Conservation (phyloP, 2,113 vertebrate genomes). For the Larimichthys crocea region DNA sequence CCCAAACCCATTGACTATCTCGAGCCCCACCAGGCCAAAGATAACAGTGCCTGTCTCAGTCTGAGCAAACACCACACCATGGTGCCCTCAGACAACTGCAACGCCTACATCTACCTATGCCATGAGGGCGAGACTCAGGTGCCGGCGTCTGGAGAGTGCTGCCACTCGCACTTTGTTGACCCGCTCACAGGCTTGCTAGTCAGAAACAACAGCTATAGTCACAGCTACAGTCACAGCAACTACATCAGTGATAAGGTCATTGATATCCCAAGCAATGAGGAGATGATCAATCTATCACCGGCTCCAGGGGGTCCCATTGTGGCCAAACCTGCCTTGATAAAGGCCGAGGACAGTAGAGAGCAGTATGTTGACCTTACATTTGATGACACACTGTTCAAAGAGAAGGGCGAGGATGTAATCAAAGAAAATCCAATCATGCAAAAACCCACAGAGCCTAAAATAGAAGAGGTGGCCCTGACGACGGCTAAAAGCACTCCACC, state of each 20-base stretch:
- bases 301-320: constrained; percentile 76
- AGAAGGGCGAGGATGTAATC: constrained; percentile 54
- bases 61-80: constrained; percentile 70
- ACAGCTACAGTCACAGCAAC: constrained; percentile 66
- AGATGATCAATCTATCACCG: constrained; percentile 75
- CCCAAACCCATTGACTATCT: constrained; percentile 78
- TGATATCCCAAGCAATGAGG: constrained; percentile 65
- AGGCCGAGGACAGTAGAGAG: constrained; percentile 58
- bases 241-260: constrained; percentile 74
- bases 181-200: constrained; percentile 83
- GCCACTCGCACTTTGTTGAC: constrained; percentile 83
- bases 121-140: constrained; percentile 70
- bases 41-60: constrained; percentile 77
- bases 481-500: constrained; percentile 48
- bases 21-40: constrained; percentile 75
- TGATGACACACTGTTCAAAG: constrained; percentile 23
- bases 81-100: constrained; percentile 72
- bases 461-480: constrained; percentile 52
- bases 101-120: constrained; percentile 81
- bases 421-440: constrained; percentile 57
- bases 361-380: constrained; percentile 57
- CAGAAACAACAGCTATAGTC: constrained; percentile 75
- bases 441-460: constrained; percentile 48
- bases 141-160: constrained; percentile 73
- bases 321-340: constrained; percentile 62